phyloP scores from a whole-genome alignment of 2,113 vertebrate genomes.

The Furnarius figulus region DNA sequence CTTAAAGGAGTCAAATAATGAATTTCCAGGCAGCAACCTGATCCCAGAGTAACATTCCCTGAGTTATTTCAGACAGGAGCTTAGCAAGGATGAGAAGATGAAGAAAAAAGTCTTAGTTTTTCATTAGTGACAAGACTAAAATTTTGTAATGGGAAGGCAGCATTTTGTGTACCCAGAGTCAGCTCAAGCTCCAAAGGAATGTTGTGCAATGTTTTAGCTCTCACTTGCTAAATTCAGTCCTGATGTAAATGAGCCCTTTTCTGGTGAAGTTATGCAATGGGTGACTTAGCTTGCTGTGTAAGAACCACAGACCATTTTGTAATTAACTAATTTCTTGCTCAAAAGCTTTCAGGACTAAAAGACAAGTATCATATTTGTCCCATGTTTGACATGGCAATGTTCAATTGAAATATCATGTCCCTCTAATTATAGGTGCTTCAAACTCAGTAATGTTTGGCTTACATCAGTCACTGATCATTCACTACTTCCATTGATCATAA shows the following conservation, averaged over 20 bases:
- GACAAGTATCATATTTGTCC: not conserved
- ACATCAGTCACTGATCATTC: slow-evolving; percentile 20
- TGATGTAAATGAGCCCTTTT: not conserved
- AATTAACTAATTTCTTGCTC: not conserved
- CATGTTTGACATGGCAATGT: not conserved
- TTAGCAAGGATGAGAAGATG: not conserved
- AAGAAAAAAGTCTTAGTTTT: not conserved
- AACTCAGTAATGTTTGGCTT: slow-evolving; percentile 3
- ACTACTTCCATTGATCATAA: slow-evolving; percentile 37
- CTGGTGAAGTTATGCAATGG: not conserved
- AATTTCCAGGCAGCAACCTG: not conserved
- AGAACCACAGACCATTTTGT: not conserved
- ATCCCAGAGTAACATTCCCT: not conserved
- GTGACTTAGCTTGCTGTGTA: not conserved
- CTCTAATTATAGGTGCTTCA: slow-evolving; percentile 19
- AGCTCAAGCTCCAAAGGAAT: not conserved
- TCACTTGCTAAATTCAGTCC: not conserved
- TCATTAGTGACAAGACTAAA: not conserved
- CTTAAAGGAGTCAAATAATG: not conserved
- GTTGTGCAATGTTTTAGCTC: not conserved
- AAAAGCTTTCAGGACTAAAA: not conserved
- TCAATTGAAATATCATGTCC: not conserved
- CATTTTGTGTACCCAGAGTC: not conserved
- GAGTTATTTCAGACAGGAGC: not conserved
- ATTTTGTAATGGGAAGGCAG: not conserved